These are phyloP conservation scores for Tuta absoluta DNA, from an alignment of 2,888 invertebrate genomes.

Conservation along the genomic window DNA sequence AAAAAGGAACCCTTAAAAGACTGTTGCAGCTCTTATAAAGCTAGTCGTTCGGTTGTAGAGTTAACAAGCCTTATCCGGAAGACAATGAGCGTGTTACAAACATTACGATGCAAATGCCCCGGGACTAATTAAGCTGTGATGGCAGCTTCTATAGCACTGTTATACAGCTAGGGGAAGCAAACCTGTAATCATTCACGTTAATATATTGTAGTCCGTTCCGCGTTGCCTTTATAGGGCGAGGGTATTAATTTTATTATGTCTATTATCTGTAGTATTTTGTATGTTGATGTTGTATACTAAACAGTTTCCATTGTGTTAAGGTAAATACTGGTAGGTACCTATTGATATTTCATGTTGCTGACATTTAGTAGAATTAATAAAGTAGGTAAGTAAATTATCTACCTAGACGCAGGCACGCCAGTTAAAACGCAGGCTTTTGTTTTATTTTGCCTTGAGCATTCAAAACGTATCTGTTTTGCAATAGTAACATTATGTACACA, in stretches of 20 bases:
- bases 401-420: no score
- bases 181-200: slow-evolving; percentile 48
- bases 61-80: slow-evolving; percentile 56
- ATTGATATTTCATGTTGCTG: background rate
- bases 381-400: no score
- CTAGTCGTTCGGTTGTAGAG: slow-evolving; percentile 33
- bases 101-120: slow-evolving; percentile 57
- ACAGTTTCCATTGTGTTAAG: background rate
- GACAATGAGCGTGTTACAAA: slow-evolving; percentile 56
- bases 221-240: slow-evolving; percentile 27
- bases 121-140: slow-evolving; percentile 61
- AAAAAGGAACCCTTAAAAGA: background rate
- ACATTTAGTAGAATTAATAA: background rate
- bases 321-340: background rate
- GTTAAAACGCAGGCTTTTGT: no score
- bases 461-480: background rate
- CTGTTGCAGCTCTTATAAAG: slow-evolving; percentile 7
- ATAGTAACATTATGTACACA: background rate
- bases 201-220: slow-evolving; percentile 39
- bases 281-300: slow-evolving; percentile 19
- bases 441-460: no score
- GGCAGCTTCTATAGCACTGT: slow-evolving; percentile 27
- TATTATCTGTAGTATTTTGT: slow-evolving; percentile 21
- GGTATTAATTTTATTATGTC: slow-evolving; percentile 21
- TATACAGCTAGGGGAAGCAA: slow-evolving; percentile 31